Evolutionary conservation across 1,140 invertebrate genomes (phyloP).

Genomic region (Drosophila baimaii): DNA sequence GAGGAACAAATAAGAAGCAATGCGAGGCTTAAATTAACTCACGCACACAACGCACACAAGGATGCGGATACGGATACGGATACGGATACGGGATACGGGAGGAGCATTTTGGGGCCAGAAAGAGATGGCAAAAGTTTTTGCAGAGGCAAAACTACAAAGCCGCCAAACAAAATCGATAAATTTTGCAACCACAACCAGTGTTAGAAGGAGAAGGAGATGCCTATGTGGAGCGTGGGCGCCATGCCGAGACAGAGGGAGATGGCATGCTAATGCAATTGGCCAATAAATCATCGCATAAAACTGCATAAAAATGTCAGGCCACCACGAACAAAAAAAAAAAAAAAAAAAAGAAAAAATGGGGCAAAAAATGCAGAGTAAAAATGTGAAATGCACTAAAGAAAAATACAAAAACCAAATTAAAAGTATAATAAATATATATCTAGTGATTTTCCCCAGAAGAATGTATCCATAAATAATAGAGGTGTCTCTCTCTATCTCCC

Average conservation of each 20-base stretch:
- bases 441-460: too few relatives aligned
- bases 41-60: slow-evolving; percentile 30
- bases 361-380: slow-evolving; percentile 9
- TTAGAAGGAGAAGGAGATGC: not conserved
- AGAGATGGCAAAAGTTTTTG: slow-evolving; percentile 15
- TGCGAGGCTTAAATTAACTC: slow-evolving; percentile 49
- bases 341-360: not conserved
- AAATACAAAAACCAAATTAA: not conserved
- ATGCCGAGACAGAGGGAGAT: slow-evolving; percentile 3
- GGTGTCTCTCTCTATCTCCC: too few relatives aligned
- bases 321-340: slow-evolving; percentile 1
- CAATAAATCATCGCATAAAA: slow-evolving; percentile 73
- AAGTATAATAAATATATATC: too few relatives aligned
- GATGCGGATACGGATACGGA: slow-evolving; percentile 1
- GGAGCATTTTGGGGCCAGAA: slow-evolving; percentile 26
- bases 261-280: slow-evolving; percentile 73
- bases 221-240: not conserved
- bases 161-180: slow-evolving; percentile 76
- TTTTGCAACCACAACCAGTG: slow-evolving; percentile 39
- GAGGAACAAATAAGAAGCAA: not conserved
- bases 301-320: slow-evolving; percentile 53
- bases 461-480: too few relatives aligned
- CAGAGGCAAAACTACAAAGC: slow-evolving; percentile 53
- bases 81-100: not conserved
- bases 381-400: slow-evolving; percentile 5